Evolutionary conservation across 2,113 vertebrate species (phyloP).

Genomic region (Phaethornis superciliosus): DNA sequence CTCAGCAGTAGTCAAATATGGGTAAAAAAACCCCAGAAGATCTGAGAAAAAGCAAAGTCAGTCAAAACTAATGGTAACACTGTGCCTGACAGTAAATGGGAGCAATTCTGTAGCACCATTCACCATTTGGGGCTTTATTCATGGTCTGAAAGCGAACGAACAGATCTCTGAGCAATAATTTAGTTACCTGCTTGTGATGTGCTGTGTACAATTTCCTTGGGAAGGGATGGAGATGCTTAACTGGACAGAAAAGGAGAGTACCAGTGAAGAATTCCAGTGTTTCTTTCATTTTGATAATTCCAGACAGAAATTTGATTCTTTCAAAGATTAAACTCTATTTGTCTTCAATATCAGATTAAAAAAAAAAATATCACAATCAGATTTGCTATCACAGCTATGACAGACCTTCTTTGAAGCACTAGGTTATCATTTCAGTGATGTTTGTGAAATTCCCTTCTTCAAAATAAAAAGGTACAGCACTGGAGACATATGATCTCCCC

Average conservation of each 20-base stretch:
- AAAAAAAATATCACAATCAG: not conserved
- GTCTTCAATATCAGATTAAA: not conserved
- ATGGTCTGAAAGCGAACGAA: not conserved
- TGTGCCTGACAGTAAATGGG: not conserved
- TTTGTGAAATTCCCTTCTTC: not conserved
- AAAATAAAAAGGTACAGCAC: not conserved
- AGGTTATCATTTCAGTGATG: not conserved
- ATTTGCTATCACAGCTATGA: not conserved
- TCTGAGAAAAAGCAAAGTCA: not conserved
- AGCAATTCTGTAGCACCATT: not conserved
- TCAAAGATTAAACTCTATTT: not conserved
- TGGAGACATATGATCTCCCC: not conserved
- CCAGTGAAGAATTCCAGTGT: not conserved
- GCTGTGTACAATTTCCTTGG: not conserved
- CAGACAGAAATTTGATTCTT: not conserved
- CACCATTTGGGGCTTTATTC: not conserved
- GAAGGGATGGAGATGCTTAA: not conserved
- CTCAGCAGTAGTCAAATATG: not conserved
- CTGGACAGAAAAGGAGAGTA: rapidly evolving
- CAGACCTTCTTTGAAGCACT: not conserved
- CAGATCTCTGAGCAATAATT: not conserved
- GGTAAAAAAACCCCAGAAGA: not conserved
- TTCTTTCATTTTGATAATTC: not conserved
- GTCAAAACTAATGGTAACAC: not conserved
- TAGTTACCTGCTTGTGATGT: not conserved